These are phyloP conservation scores for Catocala nupta DNA, from an alignment of 2,888 invertebrate genomes.

Conservation along the genomic window DNA sequence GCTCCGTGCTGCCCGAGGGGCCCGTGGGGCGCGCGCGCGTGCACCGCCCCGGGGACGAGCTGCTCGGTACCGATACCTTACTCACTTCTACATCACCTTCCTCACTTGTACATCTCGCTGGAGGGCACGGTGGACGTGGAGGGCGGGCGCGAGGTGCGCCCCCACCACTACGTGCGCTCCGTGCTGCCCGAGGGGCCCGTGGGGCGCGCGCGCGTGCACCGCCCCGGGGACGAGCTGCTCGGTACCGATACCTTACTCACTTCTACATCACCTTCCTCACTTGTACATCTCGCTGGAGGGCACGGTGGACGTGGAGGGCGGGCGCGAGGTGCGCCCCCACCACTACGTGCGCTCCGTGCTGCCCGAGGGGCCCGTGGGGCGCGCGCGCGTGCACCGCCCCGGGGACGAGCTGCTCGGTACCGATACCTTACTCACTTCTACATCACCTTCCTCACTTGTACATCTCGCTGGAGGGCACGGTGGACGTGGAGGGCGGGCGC, in stretches of 20 bases:
- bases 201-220: slow-evolving; percentile 95
- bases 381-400: slow-evolving; percentile 94
- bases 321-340: slow-evolving; percentile 98
- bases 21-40: slow-evolving; percentile 97
- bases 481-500: slow-evolving; percentile 98
- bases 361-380: slow-evolving; percentile 99
- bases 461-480: slow-evolving; percentile 99
- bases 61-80: slow-evolving; percentile 87
- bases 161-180: slow-evolving; percentile 99
- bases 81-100: background rate
- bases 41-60: slow-evolving; percentile 97
- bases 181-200: slow-evolving; percentile 99
- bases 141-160: slow-evolving; percentile 98
- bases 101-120: slow-evolving; percentile 90
- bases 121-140: slow-evolving; percentile 99
- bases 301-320: slow-evolving; percentile 99
- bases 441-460: background rate
- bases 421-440: background rate
- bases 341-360: slow-evolving; percentile 99
- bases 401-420: slow-evolving; percentile 96
- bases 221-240: slow-evolving; percentile 98
- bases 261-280: background rate
- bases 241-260: slow-evolving; percentile 62
- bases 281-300: slow-evolving; percentile 96
- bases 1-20: slow-evolving; percentile 98